Percentiles rank a stretch among this genome's conserved stretches.
Evolutionary conservation across 1,140 invertebrate genomes (phyloP).

Genomic region (Ceratina calcarata): DNA sequence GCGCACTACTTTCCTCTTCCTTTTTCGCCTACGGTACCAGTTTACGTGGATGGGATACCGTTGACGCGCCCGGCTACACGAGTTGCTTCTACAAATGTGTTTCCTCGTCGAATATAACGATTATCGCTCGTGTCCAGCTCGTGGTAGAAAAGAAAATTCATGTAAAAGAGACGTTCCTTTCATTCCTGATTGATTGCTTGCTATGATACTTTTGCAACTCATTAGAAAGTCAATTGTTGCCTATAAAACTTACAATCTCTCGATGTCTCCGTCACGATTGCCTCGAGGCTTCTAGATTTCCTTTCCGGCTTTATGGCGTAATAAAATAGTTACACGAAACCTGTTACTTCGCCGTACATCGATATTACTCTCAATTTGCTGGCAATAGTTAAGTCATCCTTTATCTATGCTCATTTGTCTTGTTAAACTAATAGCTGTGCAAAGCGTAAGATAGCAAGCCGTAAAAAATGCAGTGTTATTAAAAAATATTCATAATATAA

Average conservation of each 20-base stretch:
- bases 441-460: too few species aligned
- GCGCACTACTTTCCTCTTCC: background rate
- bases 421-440: too few species aligned
- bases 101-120: background rate
- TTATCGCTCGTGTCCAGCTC: too few species aligned
- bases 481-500: too few species aligned
- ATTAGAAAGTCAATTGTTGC: background rate
- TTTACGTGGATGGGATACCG: background rate
- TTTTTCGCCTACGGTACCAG: background rate
- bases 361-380: background rate
- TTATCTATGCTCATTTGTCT: background rate
- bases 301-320: background rate
- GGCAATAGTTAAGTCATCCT: background rate
- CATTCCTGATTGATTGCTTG: background rate
- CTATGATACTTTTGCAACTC: background rate
- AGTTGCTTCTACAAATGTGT: background rate
- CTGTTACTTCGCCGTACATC: background rate
- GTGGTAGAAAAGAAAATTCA: too few species aligned
- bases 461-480: too few species aligned
- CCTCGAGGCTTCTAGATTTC: background rate
- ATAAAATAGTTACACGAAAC: slow-evolving; percentile 10
- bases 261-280: background rate
- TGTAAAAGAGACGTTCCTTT: background rate
- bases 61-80: background rate
- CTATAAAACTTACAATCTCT: background rate